phyloP scores from a whole-genome alignment of 2,113 vertebrate genomes.

The Equus quagga region DNA sequence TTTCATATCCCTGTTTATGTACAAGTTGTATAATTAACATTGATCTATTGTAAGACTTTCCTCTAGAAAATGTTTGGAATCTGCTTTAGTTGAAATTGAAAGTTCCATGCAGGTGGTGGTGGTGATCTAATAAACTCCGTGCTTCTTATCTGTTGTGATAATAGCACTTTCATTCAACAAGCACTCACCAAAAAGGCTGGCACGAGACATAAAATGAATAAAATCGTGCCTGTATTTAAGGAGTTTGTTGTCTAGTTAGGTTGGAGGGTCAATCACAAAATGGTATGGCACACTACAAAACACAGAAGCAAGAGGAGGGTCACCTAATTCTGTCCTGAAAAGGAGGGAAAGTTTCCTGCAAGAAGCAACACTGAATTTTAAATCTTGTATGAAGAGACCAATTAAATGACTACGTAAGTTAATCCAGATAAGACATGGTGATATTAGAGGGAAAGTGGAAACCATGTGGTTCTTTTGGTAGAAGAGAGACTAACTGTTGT shows the following conservation, averaged over 20 bases:
- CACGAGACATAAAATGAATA: background rate
- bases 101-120: background rate
- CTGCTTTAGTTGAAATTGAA: background rate
- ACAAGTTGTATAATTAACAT: slow-evolving; percentile 43
- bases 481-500: background rate
- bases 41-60: slow-evolving; percentile 23
- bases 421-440: background rate
- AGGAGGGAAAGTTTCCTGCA: background rate
- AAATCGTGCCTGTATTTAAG: background rate
- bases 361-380: background rate
- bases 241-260: background rate
- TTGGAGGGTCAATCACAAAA: background rate
- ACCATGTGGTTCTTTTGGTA: background rate
- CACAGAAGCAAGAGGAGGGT: background rate
- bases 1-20: background rate
- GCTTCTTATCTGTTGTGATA: background rate
- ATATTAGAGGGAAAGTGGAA: background rate
- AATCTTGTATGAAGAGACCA: background rate
- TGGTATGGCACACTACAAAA: background rate
- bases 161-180: background rate
- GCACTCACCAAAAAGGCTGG: background rate
- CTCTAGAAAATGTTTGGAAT: slow-evolving; percentile 30
- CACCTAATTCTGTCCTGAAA: background rate
- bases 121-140: background rate
- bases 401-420: background rate